A percentile compares a stretch with the other conserved stretches of the same genome.
These are phyloP conservation scores for Sebastes schlegelii DNA, from an alignment of 2,113 vertebrate species.

Conservation along the genomic window DNA sequence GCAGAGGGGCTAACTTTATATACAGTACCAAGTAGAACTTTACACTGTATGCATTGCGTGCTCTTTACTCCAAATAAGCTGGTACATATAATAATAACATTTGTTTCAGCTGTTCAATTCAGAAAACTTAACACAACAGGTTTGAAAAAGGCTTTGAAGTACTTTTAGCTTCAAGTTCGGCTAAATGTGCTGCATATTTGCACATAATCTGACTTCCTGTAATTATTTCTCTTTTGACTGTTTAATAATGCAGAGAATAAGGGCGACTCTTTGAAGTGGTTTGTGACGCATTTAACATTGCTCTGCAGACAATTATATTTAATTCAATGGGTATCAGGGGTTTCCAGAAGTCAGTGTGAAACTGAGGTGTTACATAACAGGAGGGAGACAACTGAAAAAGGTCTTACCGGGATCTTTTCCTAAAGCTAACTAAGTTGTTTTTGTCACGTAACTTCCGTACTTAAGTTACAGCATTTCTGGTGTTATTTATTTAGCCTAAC, in stretches of 20 bases:
- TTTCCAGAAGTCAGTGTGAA: neutral
- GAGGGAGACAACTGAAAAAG: neutral
- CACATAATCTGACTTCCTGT: neutral
- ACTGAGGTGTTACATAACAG: neutral
- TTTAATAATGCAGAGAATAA: constrained; percentile 14
- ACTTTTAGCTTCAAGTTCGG: neutral
- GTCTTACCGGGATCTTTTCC: too few species aligned
- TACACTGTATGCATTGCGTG: constrained; percentile 11
- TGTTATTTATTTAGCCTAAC: too few species aligned
- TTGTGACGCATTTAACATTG: constrained; percentile 14
- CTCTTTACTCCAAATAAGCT: constrained; percentile 23
- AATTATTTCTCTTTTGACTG: constrained; percentile 22
- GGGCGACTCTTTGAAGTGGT: constrained; percentile 6
- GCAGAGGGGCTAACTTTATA: constrained; percentile 34
- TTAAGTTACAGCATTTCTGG: too few species aligned
- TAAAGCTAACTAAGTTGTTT: too few species aligned
- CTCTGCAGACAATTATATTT: neutral
- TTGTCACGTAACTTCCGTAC: too few species aligned
- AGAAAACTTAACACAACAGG: neutral
- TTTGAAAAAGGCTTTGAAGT: neutral
- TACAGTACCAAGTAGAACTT: constrained; percentile 6
- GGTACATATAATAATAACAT: constrained; percentile 10
- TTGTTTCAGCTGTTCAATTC: neutral
- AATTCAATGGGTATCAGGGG: neutral
- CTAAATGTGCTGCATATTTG: neutral